Evolutionary conservation across 2,888 invertebrate species (phyloP), one percentile per base, ranked within the genome.

Genomic region (Sisyra terminalis): DNA sequence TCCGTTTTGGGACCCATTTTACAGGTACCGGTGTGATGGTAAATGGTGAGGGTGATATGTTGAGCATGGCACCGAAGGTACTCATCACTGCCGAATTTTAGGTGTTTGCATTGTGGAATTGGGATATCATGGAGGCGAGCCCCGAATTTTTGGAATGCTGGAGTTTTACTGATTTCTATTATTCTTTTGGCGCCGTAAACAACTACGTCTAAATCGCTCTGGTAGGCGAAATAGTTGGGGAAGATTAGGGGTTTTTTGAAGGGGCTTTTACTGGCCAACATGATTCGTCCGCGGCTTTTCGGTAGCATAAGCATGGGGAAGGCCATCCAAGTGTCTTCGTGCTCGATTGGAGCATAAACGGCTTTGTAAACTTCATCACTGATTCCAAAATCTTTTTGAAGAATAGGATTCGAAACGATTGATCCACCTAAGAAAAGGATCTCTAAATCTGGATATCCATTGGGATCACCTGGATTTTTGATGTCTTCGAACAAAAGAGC

Each of bases 61-160:
- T 75, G 67, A 0, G 73, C 67, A 52, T 76, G 70, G 52, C 82
- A 83, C 29, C 70, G 73, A 61, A 78, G 78, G 53, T 82, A 83
- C 2, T 63, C 66, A 48, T 82, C 79, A n/a, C 71, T 71, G 1
- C 70, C 75, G 50, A 75, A 75, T 0, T 62, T 55, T 1, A 67
- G 65, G 30, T 69, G 55, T 37, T 69, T 60, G 55, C 81, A 81
- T 7, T 69, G 71, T 6, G 71, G 66, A 32, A 79, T 69, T 0
- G 74, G 73, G 0, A 69, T 66, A 13, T 68, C 66, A 50, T 77
- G 73, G 15, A 80, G 49, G 45, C 63, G 67, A 0, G 76, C 57
- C n/a, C 73, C 73, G 10, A 74, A 55, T 48, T 67, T 67, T 52
- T 63, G 61, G 63, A 81, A 62, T 1, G 76, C 60, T 0, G 70